Conservation (phyloP, 1,140 invertebrate species). For the Diachasma alloeum region DNA sequence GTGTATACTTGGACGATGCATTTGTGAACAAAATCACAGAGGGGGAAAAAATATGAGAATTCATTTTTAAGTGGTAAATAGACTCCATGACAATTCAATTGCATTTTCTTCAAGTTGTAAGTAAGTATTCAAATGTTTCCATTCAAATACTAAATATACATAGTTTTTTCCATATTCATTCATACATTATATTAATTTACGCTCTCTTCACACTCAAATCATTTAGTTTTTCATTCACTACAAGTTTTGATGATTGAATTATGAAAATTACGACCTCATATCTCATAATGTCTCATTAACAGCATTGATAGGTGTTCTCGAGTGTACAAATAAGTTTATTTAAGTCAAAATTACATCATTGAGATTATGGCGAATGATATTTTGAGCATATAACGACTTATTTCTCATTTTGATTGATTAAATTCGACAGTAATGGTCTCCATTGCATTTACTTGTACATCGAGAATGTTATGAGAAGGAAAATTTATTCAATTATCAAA, state of each 20-base stretch:
- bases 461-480: not conserved
- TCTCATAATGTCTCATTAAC: not conserved
- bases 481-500: not conserved
- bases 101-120: not conserved
- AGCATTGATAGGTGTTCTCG: not conserved
- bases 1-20: not conserved
- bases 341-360: not conserved
- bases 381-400: not conserved
- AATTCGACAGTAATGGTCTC: not conserved
- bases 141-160: not conserved
- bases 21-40: not conserved
- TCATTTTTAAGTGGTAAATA: not conserved
- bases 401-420: not conserved
- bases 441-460: not conserved
- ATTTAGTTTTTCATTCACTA: not conserved
- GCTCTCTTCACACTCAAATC: not conserved
- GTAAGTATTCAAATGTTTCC: not conserved
- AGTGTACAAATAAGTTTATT: not conserved
- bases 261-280: not conserved
- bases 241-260: not conserved
- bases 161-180: not conserved
- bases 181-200: not conserved
- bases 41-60: too few relatives aligned
- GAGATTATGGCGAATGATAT: not conserved
- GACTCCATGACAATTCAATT: not conserved